phyloP scores from a whole-genome alignment of 2,888 invertebrate genomes.

The Ophion slaviceki region DNA sequence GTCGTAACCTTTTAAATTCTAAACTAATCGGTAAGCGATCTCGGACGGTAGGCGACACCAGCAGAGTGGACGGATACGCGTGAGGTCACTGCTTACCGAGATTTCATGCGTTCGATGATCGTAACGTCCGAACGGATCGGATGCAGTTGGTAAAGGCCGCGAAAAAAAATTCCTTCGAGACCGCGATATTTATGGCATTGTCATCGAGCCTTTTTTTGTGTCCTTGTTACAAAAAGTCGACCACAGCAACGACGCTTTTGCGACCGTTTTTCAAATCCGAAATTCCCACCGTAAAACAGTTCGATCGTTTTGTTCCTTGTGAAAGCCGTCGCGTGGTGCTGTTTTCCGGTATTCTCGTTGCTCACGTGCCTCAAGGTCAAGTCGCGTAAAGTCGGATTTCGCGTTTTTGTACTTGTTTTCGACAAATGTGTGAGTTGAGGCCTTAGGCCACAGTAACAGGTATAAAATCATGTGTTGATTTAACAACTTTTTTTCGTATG shows the following conservation, averaged over 20 bases:
- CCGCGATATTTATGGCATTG: not conserved
- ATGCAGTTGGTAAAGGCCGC: not conserved
- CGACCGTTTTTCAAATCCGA: not conserved
- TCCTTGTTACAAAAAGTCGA: not conserved
- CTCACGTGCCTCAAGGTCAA: not conserved
- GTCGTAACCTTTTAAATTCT: not conserved
- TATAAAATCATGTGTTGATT: too few species aligned
- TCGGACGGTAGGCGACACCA: not conserved
- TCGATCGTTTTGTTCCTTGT: not conserved
- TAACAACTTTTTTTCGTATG: too few species aligned
- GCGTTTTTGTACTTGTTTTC: not conserved
- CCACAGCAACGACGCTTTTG: not conserved
- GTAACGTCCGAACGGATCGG: not conserved
- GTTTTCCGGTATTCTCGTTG: not conserved
- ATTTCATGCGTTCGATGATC: not conserved
- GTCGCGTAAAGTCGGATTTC: not conserved
- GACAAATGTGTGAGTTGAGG: not conserved
- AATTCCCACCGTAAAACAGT: not conserved
- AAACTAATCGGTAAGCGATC: not conserved
- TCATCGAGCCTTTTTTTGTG: not conserved
- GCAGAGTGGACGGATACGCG: not conserved
- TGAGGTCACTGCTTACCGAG: not conserved
- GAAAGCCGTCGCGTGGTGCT: not conserved
- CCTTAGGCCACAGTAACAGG: too few species aligned
- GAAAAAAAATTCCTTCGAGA: not conserved